Evolutionary conservation across 2,797 vertebrate genomes (phyloP).

Genomic region (Heterohyrax brucei): DNA sequence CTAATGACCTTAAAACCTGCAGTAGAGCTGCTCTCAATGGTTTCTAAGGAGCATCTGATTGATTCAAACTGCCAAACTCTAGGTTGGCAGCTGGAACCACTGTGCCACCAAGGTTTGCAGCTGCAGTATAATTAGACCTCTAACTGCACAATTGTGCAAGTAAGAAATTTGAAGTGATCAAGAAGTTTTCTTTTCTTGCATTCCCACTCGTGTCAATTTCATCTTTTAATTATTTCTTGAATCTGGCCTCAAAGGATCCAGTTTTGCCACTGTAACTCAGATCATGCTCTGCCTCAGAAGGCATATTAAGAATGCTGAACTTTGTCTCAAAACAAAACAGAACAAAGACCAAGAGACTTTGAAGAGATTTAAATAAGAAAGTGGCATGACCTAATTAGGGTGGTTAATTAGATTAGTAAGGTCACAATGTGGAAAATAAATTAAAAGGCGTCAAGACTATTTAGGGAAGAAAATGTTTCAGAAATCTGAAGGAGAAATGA

Average conservation of each 20-base stretch:
- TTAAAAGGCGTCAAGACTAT: neutral
- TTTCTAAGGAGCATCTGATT: no score
- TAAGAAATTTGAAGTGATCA: neutral
- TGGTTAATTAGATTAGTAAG: slow-evolving; percentile 32
- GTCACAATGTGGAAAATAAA: neutral
- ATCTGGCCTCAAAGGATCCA: neutral
- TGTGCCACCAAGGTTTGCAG: no score
- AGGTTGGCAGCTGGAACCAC: no score
- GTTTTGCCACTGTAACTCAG: neutral
- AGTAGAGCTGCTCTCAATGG: no score
- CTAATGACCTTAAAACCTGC: no score
- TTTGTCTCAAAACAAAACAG: slow-evolving; percentile 27
- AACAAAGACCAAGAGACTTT: neutral
- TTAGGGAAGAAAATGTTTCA: neutral
- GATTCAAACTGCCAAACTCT: no score
- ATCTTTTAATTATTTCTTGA: neutral
- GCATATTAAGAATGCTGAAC: neutral
- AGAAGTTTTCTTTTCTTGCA: neutral
- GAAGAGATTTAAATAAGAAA: slow-evolving; percentile 45
- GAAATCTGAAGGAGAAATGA: neutral
- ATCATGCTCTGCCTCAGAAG: neutral
- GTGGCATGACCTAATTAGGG: neutral
- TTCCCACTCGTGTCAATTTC: neutral
- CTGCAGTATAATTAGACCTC: neutral
- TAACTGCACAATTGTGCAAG: neutral